These are phyloP conservation scores for Exephanes ischioxanthus DNA, from an alignment of 2,888 invertebrate genomes.

Conservation along the genomic window DNA sequence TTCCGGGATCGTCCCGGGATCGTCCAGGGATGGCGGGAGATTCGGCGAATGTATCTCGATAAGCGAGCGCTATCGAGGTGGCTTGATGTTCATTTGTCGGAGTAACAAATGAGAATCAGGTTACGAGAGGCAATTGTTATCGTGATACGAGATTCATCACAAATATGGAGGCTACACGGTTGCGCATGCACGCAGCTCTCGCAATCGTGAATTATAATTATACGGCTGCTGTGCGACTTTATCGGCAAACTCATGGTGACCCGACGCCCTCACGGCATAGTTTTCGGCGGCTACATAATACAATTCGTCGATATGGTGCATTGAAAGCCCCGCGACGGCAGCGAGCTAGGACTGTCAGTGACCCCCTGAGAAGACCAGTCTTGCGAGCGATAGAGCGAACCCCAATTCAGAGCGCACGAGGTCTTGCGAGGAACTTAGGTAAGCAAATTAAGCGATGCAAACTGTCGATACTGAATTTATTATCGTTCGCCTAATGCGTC, in stretches of 20 bases:
- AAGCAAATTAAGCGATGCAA: neutral
- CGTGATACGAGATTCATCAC: neutral
- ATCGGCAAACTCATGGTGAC: neutral
- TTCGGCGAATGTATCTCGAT: too few species aligned
- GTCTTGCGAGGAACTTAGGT: constrained; percentile 4
- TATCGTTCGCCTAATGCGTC: neutral
- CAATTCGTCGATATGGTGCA: neutral
- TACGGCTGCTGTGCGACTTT: neutral
- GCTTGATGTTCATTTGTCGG: too few species aligned
- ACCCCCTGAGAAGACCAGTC: neutral
- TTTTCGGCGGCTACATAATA: constrained; percentile 5
- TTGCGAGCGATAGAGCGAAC: neutral
- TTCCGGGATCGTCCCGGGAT: too few species aligned
- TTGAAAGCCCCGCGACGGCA: constrained; percentile 10
- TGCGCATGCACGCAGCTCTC: neutral
- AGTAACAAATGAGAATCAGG: too few species aligned
- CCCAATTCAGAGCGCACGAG: neutral
- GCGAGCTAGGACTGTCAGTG: constrained; percentile 6
- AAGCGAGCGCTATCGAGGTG: too few species aligned
- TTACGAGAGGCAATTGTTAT: too few species aligned
- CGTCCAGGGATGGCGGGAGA: too few species aligned
- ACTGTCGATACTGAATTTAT: neutral
- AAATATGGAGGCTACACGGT: neutral
- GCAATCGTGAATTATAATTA: neutral
- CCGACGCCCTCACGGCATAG: neutral